Percentiles rank a stretch among this genome's conserved stretches.
Evolutionary conservation across 2,888 invertebrate genomes (phyloP).

Genomic region (Chromoteleia sp.): DNA sequence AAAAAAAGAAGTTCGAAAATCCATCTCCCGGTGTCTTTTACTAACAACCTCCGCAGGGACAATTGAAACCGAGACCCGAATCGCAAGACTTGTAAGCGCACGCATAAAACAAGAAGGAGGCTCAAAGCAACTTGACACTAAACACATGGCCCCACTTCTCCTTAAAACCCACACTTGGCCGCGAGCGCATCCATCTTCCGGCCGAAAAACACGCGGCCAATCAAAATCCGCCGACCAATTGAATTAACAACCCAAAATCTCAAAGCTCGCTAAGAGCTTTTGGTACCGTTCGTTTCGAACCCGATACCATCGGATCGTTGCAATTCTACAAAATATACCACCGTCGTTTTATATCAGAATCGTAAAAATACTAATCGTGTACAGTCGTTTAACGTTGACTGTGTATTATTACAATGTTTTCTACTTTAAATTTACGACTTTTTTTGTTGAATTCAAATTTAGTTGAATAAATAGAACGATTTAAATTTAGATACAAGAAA

Average conservation of each 20-base stretch:
- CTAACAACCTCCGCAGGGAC: conserved; percentile 62
- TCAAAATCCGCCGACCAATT: conserved; percentile 40
- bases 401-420: too few relatives aligned
- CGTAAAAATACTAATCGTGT: too few relatives aligned
- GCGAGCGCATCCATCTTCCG: conserved; percentile 75
- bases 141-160: conserved; percentile 84
- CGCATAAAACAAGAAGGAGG: conserved; percentile 60
- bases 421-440: too few relatives aligned
- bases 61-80: conserved; percentile 60
- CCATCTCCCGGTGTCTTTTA: conserved; percentile 33
- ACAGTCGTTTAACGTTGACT: too few relatives aligned
- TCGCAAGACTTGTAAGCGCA: conserved; percentile 42
- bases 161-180: conserved; percentile 82
- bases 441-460: too few relatives aligned
- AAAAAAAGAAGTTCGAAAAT: conserved; percentile 8
- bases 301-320: too few relatives aligned
- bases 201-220: conserved; percentile 42
- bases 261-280: conserved; percentile 10
- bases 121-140: conserved; percentile 83
- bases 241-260: conserved; percentile 33
- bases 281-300: neutral
- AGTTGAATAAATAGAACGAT: too few relatives aligned
- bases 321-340: too few relatives aligned
- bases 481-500: too few relatives aligned
- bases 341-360: too few relatives aligned